phyloP scores from a whole-genome alignment of 2,113 vertebrate genomes.

The Bubo bubo region DNA sequence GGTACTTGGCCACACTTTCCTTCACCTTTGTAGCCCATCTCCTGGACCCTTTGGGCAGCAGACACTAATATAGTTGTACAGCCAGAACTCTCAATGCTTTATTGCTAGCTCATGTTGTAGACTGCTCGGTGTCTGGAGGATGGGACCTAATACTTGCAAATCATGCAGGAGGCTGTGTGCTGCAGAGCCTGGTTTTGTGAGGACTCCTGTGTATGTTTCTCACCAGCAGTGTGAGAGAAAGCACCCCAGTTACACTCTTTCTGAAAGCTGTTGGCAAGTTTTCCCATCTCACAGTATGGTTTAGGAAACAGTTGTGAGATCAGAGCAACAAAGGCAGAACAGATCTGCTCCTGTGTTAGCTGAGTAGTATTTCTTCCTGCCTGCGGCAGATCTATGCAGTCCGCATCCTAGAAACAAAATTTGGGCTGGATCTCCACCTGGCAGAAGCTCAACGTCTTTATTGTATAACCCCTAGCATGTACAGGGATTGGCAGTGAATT shows the following conservation, averaged over 20 bases:
- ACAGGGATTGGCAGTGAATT: not conserved
- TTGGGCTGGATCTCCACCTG: not conserved
- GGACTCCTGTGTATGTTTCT: not conserved
- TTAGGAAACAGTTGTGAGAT: not conserved
- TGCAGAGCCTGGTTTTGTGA: not conserved
- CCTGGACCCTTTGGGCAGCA: not conserved
- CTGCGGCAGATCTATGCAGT: not conserved
- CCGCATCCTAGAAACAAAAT: not conserved
- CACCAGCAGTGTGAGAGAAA: no score
- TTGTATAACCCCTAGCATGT: not conserved
- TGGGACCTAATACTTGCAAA: not conserved
- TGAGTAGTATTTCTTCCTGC: not conserved
- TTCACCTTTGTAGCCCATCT: not conserved
- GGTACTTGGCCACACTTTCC: not conserved
- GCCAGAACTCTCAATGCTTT: not conserved
- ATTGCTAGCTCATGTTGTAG: not conserved
- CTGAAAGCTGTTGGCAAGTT: not conserved
- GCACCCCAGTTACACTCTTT: not conserved
- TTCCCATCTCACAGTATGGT: not conserved
- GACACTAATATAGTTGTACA: not conserved
- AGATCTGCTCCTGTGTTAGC: not conserved
- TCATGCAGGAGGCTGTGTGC: not conserved
- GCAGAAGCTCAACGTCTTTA: not conserved
- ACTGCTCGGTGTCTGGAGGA: not conserved
- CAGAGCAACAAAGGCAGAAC: not conserved